These are phyloP conservation scores for Melieria omissa DNA, from an alignment of 2,888 invertebrate species.

Conservation along the genomic window DNA sequence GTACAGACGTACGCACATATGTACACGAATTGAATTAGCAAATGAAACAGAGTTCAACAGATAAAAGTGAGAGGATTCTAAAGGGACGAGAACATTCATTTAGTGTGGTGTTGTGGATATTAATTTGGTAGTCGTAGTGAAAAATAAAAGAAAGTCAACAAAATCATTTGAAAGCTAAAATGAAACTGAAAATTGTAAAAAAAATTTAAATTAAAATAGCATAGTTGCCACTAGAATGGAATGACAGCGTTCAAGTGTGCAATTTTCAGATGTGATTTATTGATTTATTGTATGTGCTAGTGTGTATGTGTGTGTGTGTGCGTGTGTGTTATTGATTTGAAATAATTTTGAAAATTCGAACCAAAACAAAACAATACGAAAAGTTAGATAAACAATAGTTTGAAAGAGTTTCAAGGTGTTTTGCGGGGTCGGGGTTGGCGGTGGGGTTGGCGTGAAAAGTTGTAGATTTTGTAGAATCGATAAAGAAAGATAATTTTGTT, in stretches of 20 bases:
- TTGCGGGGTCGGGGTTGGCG: neutral
- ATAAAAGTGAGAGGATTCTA: slow-evolving; percentile 37
- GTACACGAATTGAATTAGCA: slow-evolving; percentile 13
- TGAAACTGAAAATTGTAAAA: neutral
- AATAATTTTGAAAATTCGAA: slow-evolving; percentile 7
- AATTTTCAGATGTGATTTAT: neutral
- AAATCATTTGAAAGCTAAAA: neutral
- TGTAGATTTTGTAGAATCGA: slow-evolving; percentile 44
- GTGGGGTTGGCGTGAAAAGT: neutral
- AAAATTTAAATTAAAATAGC: neutral
- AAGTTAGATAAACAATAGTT: slow-evolving; percentile 4
- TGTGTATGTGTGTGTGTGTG: too few species aligned
- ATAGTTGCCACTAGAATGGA: neutral
- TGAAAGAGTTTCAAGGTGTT: neutral
- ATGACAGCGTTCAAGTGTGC: neutral
- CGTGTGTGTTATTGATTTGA: neutral
- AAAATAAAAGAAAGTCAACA: neutral
- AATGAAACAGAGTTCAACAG: slow-evolving; percentile 35
- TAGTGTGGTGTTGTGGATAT: slow-evolving; percentile 26
- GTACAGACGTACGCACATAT: neutral
- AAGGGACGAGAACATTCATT: slow-evolving; percentile 26
- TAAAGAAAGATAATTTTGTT: slow-evolving; percentile 11
- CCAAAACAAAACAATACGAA: slow-evolving; percentile 18
- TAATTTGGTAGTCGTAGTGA: slow-evolving; percentile 20
- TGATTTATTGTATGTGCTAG: too few species aligned